Base-by-base conservation (phyloP, 2,113 vertebrate species). In the Ailurus styani region DNA sequence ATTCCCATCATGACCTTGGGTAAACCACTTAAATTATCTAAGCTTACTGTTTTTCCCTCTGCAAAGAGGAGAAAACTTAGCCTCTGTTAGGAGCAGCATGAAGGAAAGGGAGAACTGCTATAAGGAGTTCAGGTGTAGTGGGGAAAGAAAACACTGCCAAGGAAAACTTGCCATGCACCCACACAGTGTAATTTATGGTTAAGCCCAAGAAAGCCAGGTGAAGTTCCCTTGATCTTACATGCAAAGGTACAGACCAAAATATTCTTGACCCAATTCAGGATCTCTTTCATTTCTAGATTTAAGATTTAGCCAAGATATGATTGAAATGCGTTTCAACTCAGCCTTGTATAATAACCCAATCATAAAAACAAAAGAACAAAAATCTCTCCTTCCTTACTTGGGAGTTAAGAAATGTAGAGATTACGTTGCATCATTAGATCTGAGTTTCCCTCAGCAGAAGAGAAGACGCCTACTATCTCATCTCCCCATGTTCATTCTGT, bases 131-230 rank as follows among this genome's bases (percentile, higher is more conserved):
- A 75, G 68, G 52, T 78, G 82, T 50, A 83, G 29, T 11, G 12
- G 60, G 9, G 57, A 84, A 87, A 52, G 81, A 93, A 97, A 96
- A 40, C 50, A 73, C 34, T 47, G n/a, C 37, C 94, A 96, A 42
- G 66, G 29, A 95, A 87, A 82, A 62, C 73, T 89, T 86, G 40
- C 77, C 91, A 91, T 20, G 62, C 6, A 52, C 78, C 73, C 4
- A 27, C 72, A 95, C 62, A 78, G 70, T 78, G 47, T 75, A 82
- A 97, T 96, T 97, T 96, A 73, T 68, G 55, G 45, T 37, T 27
- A 93, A 83, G 85, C 64, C 89, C n/a, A 21, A 83, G 75, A 87
- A 87, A 70, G 37, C 40, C 11, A 18, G n/a, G 27, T 52, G 27
- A 91, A 60, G 18, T 40, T 62, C 42, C 37, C 91, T 66, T 86